A percentile compares a stretch with the other conserved stretches of the same genome.
Conservation (phyloP, 2,797 vertebrate genomes). For the Passerculus sandwichensis region DNA sequence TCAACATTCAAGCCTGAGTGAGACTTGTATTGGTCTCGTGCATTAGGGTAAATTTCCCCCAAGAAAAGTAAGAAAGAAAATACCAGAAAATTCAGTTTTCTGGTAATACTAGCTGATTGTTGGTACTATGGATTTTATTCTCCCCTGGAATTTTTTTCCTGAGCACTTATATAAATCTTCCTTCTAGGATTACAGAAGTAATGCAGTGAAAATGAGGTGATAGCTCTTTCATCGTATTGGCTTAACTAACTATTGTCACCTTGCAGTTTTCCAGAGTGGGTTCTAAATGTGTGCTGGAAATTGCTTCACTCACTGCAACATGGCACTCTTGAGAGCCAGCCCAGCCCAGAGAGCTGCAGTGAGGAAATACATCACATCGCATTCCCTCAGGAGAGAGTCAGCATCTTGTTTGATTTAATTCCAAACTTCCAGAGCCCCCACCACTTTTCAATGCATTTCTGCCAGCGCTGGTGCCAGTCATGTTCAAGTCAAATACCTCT, state of each 20-base stretch:
- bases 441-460: neutral
- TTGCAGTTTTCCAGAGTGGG: neutral
- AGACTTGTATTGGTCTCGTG: neutral
- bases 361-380: neutral
- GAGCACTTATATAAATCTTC: neutral
- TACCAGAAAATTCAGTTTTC: neutral
- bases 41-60: neutral
- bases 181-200: neutral
- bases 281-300: neutral
- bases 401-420: slow-evolving; percentile 13
- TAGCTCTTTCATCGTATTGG: neutral
- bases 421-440: neutral
- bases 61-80: neutral
- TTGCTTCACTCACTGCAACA: slow-evolving; percentile 24
- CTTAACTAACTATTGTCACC: neutral
- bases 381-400: neutral
- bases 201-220: slow-evolving; percentile 9
- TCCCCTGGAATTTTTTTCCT: neutral
- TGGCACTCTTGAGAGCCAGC: neutral
- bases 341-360: neutral
- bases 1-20: neutral
- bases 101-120: neutral
- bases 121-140: neutral
- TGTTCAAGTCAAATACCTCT: neutral
- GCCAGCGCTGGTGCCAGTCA: neutral